Evolutionary conservation across 2,113 vertebrate species (phyloP).

Genomic region (Proteles cristata): DNA sequence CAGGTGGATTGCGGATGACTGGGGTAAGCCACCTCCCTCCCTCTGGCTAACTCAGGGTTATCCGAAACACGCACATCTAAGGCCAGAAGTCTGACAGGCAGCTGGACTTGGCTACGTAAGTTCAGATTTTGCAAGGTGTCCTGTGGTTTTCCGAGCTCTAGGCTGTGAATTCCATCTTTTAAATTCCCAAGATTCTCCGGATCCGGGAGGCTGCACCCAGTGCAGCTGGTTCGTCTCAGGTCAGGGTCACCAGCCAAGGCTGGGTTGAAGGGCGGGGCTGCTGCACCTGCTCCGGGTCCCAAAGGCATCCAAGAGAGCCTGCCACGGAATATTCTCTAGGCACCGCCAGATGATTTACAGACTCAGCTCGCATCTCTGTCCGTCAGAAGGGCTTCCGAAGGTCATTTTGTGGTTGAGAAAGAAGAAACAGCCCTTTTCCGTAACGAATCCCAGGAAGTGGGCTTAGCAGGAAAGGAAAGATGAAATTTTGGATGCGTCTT

Average conservation of each 20-base stretch:
- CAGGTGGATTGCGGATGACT: background rate
- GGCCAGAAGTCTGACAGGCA: background rate
- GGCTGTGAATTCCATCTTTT: background rate
- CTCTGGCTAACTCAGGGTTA: background rate
- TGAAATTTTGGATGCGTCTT: background rate
- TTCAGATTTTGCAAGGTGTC: background rate
- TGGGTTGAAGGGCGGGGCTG: background rate
- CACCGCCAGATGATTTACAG: background rate
- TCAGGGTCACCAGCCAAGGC: background rate
- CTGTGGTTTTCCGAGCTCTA: background rate
- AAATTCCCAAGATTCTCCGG: background rate
- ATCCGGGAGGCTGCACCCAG: background rate
- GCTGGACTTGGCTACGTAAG: background rate
- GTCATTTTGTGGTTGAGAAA: background rate
- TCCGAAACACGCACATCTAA: background rate
- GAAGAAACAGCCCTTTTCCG: background rate
- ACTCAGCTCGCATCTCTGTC: background rate
- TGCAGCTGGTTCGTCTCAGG: background rate
- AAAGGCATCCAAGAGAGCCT: background rate
- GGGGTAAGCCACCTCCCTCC: background rate
- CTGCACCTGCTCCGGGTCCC: background rate
- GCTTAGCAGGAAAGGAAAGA: background rate
- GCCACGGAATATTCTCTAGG: background rate
- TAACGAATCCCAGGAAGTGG: background rate
- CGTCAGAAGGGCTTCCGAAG: background rate